Conservation (phyloP, 2,888 invertebrate genomes). For the Deroplatys truncata region DNA sequence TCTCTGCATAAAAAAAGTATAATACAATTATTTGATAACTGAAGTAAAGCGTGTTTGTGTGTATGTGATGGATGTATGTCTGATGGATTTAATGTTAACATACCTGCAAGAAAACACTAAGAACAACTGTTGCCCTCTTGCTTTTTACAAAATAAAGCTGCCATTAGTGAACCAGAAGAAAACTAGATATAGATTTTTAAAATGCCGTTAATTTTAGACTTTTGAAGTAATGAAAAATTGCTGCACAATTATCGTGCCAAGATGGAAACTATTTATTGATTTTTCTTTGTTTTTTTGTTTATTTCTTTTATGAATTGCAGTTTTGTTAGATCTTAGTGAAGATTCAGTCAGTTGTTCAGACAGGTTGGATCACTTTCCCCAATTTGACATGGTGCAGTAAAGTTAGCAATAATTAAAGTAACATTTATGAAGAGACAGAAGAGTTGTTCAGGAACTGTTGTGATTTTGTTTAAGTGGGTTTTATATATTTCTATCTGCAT, state of each 20-base stretch:
- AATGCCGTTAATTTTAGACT: neutral
- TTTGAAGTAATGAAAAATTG: neutral
- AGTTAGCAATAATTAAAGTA: conserved; percentile 5
- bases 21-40: neutral
- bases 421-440: neutral
- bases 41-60: neutral
- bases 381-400: neutral
- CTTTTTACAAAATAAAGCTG: neutral
- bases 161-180: neutral
- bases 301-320: neutral
- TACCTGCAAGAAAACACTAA: neutral
- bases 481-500: conserved; percentile 5
- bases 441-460: neutral
- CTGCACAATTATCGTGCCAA: neutral
- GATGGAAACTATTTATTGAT: neutral
- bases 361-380: neutral
- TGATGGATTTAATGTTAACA: neutral
- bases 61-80: neutral
- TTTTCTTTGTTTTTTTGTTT: neutral
- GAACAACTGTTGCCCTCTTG: neutral
- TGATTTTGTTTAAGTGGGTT: neutral
- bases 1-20: neutral
- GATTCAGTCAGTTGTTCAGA: neutral
- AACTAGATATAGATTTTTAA: neutral
- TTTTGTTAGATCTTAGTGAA: neutral